Evolutionary conservation across 35 echinoderm and acorn worm genomes (phyloP).

Genomic region (Heliocidaris erythrogramma): DNA sequence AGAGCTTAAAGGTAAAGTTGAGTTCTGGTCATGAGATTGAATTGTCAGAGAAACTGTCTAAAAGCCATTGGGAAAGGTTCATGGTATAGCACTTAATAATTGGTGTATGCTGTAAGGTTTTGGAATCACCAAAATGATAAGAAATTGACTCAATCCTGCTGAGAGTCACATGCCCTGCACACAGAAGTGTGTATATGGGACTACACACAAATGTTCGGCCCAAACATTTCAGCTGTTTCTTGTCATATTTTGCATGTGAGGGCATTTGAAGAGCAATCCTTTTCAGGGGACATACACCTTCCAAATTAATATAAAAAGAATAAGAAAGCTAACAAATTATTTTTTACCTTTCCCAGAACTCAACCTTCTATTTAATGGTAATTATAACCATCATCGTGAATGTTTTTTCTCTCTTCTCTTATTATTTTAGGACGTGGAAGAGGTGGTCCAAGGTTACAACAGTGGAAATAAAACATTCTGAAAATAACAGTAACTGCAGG

Average conservation of each 20-base stretch:
- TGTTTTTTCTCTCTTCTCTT: neutral
- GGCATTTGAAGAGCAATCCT: neutral
- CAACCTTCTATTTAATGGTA: neutral
- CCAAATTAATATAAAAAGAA: no score
- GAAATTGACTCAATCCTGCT: no score
- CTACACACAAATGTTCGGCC: neutral
- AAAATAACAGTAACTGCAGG: neutral
- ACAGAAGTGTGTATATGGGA: neutral
- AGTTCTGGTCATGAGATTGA: no score
- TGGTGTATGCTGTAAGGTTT: no score
- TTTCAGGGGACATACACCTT: neutral
- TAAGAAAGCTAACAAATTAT: neutral
- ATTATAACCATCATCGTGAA: neutral
- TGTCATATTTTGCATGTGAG: neutral
- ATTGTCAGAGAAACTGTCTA: no score
- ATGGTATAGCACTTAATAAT: no score
- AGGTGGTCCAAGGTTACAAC: slow-evolving; percentile 33
- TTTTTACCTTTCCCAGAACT: neutral
- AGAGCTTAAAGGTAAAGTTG: no score
- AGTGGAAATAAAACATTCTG: neutral
- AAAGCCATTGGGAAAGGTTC: no score
- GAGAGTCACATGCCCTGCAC: no score
- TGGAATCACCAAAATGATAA: no score
- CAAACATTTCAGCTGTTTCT: neutral
- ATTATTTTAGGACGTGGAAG: neutral